These are phyloP conservation scores for Salvelinus alpinus DNA, from an alignment of 2,113 vertebrate species.

Conservation along the genomic window DNA sequence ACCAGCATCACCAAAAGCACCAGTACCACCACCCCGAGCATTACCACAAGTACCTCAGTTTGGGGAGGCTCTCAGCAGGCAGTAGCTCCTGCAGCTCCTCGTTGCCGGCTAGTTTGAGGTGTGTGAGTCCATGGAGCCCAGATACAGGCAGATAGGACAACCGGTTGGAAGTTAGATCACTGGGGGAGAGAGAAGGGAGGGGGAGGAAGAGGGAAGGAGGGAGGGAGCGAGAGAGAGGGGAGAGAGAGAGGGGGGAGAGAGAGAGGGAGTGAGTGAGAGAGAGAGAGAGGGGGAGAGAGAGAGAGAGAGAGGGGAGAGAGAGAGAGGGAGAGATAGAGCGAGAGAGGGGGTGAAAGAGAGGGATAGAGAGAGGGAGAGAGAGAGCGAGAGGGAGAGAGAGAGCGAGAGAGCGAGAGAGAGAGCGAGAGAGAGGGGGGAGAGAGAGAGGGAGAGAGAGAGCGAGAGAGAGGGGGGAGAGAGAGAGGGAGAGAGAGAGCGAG, in stretches of 20 bases:
- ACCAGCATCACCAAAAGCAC: too few relatives aligned
- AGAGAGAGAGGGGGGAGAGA: neutral
- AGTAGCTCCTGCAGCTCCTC: constrained; percentile 83
- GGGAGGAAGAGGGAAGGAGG: neutral
- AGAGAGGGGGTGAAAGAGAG: too few relatives aligned
- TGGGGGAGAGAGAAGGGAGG: constrained; percentile 49
- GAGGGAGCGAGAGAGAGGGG: neutral
- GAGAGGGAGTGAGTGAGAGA: accelerated
- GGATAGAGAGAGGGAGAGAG: neutral
- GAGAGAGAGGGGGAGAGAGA: accelerated
- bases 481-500: too few relatives aligned
- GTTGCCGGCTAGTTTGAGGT: constrained; percentile 94
- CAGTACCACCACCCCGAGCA: too few relatives aligned
- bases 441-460: accelerated
- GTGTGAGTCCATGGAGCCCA: constrained; percentile 88
- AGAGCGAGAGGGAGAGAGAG: accelerated
- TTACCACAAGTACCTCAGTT: constrained; percentile 79
- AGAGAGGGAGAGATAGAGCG: too few relatives aligned
- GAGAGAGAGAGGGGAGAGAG: neutral
- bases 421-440: too few relatives aligned
- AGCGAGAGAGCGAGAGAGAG: too few relatives aligned
- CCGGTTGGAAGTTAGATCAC: constrained; percentile 91
- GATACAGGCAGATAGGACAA: constrained; percentile 87
- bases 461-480: accelerated
- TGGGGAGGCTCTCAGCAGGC: constrained; percentile 86